Base-by-base conservation (phyloP, 2,888 invertebrate genomes). In the Sympetrum striolatum region DNA sequence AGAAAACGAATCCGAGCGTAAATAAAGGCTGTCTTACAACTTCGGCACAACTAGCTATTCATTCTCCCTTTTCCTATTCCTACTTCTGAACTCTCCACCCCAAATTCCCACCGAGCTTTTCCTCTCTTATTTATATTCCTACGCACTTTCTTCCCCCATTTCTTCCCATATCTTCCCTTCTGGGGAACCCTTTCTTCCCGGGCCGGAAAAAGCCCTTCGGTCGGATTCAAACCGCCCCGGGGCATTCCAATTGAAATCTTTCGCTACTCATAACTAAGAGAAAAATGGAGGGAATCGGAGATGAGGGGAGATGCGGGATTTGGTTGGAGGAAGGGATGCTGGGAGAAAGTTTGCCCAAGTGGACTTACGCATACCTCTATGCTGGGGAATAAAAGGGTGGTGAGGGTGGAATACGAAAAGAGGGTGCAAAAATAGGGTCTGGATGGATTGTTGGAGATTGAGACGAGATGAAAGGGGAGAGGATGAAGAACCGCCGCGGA, bases 181-280 rank as follows among this genome's bases (percentile, higher is more conserved):
- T 80, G 39, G 48, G 15, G 37, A 35, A 80, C 35, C 37, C 80
- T 80, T 39, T 39, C 80, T 80, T 80, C 39, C 35, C 35, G 31
- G 15, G 12, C 80, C 35, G 80, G 39, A 39, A 37, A 73, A 80
- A 37, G 39, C 80, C 80, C 44, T 80, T 80, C 37, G 80, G 80
- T 22, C 80, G 15, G 39, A 35, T 80, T 80, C 80, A 37, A 12
- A 22, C 44, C 0, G 37, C 80, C 80, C n/a, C 80, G 3, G 80
- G 80, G 80, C 80, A 80, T 80, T 80, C 44, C 80, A 80, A 80
- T 80, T 80, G 80, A 80, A 80, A 80, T 80, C 80, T 37, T 80
- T 80, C 31, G 37, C 80, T 37, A 44, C 80, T 80, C 80, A 81
- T 48, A 48, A 81, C 81, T 44, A 81, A 44, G 81, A 25, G 81